Evolutionary conservation across 2,888 invertebrate genomes (phyloP).

Genomic region (Trissolcus japonicus): DNA sequence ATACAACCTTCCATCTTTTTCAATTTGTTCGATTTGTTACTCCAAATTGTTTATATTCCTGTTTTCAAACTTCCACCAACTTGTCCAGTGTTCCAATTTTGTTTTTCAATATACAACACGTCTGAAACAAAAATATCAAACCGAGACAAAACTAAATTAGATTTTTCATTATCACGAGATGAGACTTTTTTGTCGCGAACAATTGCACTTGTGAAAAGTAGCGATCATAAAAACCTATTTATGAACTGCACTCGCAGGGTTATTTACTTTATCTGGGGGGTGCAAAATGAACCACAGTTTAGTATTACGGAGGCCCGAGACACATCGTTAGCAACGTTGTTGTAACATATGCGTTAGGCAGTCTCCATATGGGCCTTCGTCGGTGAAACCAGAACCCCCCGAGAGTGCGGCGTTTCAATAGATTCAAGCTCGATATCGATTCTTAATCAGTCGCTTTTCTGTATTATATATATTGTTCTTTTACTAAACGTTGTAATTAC

Average conservation of each 20-base stretch:
- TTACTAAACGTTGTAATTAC: slow-evolving; percentile 31
- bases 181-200: slow-evolving; percentile 7
- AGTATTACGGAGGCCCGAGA: slow-evolving; percentile 72
- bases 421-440: slow-evolving; percentile 64
- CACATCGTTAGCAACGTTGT: slow-evolving; percentile 76
- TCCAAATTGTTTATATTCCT: not conserved
- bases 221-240: slow-evolving; percentile 68
- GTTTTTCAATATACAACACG: too few relatives aligned
- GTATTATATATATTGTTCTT: slow-evolving; percentile 41
- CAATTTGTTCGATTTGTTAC: too few relatives aligned
- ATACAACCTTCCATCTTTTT: slow-evolving; percentile 29
- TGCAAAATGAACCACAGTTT: slow-evolving; percentile 73
- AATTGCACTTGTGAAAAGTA: slow-evolving; percentile 47
- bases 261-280: slow-evolving; percentile 72
- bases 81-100: too few relatives aligned
- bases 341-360: slow-evolving; percentile 76
- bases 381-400: slow-evolving; percentile 59
- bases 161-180: too few relatives aligned
- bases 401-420: slow-evolving; percentile 42
- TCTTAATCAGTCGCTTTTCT: slow-evolving; percentile 51
- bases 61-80: not conserved
- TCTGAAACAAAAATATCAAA: too few relatives aligned
- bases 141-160: too few relatives aligned
- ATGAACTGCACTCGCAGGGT: slow-evolving; percentile 72
- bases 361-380: slow-evolving; percentile 75